Conservation (phyloP, 1,140 invertebrate genomes). For the Neodiprion lecontei region DNA sequence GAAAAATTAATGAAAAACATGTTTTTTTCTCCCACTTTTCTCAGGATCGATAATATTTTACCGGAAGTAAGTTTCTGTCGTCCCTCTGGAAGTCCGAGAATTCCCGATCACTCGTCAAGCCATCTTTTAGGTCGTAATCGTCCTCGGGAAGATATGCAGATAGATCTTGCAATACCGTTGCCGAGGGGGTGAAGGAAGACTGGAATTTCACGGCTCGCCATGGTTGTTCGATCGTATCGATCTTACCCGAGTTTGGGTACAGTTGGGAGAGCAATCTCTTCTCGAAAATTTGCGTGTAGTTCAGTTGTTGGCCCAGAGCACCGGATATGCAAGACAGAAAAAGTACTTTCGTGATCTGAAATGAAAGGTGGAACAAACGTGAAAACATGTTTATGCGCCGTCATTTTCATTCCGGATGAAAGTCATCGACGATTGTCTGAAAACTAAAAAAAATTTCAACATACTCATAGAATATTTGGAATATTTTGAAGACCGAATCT, state of each 20-base stretch:
- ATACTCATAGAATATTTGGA: no score
- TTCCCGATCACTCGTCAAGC: neutral
- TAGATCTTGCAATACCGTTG: slow-evolving; percentile 6
- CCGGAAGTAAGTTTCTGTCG: neutral
- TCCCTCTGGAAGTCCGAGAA: neutral
- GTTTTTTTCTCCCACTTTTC: neutral
- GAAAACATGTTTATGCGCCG: neutral
- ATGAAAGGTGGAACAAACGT: neutral
- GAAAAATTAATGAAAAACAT: slow-evolving; percentile 14
- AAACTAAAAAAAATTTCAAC: no score
- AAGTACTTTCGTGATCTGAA: slow-evolving; percentile 28
- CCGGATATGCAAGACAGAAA: slow-evolving; percentile 21
- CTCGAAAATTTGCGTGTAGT: slow-evolving; percentile 23
- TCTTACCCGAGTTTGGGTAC: neutral
- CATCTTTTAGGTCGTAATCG: slow-evolving; percentile 17
- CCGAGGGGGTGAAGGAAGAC: neutral
- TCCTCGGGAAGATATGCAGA: slow-evolving; percentile 33
- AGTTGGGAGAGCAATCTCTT: neutral
- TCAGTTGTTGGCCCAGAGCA: slow-evolving; percentile 25
- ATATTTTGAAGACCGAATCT: neutral
- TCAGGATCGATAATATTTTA: neutral
- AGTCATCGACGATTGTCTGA: no score
- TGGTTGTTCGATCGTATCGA: neutral
- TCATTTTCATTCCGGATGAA: neutral
- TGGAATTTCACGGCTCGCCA: neutral